A percentile compares a stretch with the other conserved stretches of the same genome.
Evolutionary conservation across 2,797 vertebrate genomes (phyloP).

Genomic region (Mareca strepera): DNA sequence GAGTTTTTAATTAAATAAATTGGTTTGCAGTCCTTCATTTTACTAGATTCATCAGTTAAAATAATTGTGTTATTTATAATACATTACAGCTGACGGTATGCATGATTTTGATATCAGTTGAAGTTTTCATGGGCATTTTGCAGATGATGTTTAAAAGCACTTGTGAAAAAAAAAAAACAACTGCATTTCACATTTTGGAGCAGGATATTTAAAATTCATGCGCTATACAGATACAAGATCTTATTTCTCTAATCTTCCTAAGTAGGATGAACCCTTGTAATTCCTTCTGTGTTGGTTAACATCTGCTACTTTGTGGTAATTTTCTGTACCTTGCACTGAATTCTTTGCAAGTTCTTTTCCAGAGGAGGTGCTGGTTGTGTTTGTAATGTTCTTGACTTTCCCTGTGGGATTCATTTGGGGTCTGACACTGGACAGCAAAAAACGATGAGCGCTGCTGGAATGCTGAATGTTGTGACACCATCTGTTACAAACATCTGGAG

Average conservation of each 20-base stretch:
- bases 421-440: not conserved
- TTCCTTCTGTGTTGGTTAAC: not conserved
- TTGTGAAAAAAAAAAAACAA: not conserved
- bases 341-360: not conserved
- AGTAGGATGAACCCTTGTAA: not conserved
- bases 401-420: not conserved
- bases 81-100: not conserved
- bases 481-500: slow-evolving; percentile 40
- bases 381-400: not conserved
- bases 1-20: not conserved
- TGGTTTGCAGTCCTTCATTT: not conserved
- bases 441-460: not conserved
- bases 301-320: not conserved
- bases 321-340: not conserved
- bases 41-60: not conserved
- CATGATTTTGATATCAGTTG: not conserved
- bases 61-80: not conserved
- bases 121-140: not conserved
- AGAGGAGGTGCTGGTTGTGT: not conserved
- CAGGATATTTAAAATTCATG: not conserved
- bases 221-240: not conserved
- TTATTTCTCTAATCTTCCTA: not conserved
- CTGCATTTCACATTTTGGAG: not conserved
- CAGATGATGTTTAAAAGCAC: not conserved
- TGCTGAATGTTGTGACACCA: not conserved